Evolutionary conservation across 2,888 invertebrate species (phyloP).

Genomic region (Cryptus viduatorius): DNA sequence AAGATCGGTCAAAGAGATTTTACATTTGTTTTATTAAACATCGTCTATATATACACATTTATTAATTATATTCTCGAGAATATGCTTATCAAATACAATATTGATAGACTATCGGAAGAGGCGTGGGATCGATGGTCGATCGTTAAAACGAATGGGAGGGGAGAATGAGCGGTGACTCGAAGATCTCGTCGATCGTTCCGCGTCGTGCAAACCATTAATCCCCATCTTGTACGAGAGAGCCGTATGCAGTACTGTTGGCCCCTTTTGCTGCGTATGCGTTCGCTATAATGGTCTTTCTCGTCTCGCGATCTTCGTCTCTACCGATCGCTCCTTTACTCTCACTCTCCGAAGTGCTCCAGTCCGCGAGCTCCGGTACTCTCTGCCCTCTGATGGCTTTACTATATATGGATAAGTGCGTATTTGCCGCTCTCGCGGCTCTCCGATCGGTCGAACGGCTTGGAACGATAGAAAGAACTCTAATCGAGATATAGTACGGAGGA

Average conservation of each 20-base stretch:
- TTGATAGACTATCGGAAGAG: conserved; percentile 36
- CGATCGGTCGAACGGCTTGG: conserved; percentile 19
- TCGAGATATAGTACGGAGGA: neutral
- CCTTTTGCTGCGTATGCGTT: conserved; percentile 9
- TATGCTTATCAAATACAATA: conserved; percentile 17
- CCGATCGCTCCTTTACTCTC: conserved; percentile 12
- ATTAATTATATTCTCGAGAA: conserved; percentile 23
- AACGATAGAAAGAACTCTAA: conserved; percentile 34
- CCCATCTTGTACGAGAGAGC: conserved; percentile 37
- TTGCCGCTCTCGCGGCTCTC: neutral
- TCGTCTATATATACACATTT: conserved; percentile 24
- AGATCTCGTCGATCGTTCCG: conserved; percentile 55
- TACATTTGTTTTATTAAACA: conserved; percentile 42
- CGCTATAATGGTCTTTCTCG: conserved; percentile 28
- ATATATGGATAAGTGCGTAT: conserved; percentile 68
- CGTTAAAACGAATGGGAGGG: conserved; percentile 8
- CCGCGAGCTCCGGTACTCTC: conserved; percentile 31
- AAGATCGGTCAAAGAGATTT: conserved; percentile 25
- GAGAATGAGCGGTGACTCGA: conserved; percentile 26
- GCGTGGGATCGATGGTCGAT: conserved; percentile 48
- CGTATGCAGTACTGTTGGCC: neutral
- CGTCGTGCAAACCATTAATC: conserved; percentile 58
- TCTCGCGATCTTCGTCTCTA: neutral
- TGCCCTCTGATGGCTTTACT: conserved; percentile 66
- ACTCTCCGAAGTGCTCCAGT: conserved; percentile 44